A percentile compares a stretch with the other conserved stretches of the same genome.
phyloP scores from a whole-genome alignment of 2,797 vertebrate genomes.

The Phataginus tetradactyla region DNA sequence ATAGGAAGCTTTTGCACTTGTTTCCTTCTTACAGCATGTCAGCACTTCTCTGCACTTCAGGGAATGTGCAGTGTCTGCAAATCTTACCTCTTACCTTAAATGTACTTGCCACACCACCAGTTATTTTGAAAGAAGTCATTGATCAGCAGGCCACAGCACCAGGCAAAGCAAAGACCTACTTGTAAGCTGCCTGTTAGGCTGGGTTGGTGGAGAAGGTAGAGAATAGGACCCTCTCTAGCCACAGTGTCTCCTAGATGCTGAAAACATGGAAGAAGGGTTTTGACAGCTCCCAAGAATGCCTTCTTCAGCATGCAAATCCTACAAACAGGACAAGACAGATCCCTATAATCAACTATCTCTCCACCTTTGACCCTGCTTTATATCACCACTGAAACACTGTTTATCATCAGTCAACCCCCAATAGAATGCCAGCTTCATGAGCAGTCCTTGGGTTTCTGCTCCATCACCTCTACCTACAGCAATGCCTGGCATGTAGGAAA shows the following conservation, averaged over 20 bases:
- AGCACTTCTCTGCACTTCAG: slow-evolving; percentile 75
- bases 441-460: background rate
- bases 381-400: background rate
- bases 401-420: background rate
- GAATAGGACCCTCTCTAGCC: background rate
- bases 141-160: slow-evolving; percentile 74
- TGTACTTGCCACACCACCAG: slow-evolving; percentile 56
- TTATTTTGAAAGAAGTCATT: slow-evolving; percentile 73
- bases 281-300: slow-evolving; percentile 9
- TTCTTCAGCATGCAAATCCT: background rate
- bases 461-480: background rate
- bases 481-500: background rate
- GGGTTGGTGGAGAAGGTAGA: background rate
- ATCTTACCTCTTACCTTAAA: slow-evolving; percentile 76
- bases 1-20: slow-evolving; percentile 56
- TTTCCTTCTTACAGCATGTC: slow-evolving; percentile 65
- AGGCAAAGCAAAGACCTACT: slow-evolving; percentile 25
- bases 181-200: background rate
- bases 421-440: background rate
- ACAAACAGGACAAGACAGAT: slow-evolving; percentile 23
- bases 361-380: background rate
- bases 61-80: slow-evolving; percentile 75
- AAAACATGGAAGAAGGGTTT: background rate
- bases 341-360: background rate
- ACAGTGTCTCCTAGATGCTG: background rate